A percentile compares a stretch with the other conserved stretches of the same genome.
Evolutionary conservation across 2,888 invertebrate species (phyloP).

Genomic region (Lasioglossum figueresi): DNA sequence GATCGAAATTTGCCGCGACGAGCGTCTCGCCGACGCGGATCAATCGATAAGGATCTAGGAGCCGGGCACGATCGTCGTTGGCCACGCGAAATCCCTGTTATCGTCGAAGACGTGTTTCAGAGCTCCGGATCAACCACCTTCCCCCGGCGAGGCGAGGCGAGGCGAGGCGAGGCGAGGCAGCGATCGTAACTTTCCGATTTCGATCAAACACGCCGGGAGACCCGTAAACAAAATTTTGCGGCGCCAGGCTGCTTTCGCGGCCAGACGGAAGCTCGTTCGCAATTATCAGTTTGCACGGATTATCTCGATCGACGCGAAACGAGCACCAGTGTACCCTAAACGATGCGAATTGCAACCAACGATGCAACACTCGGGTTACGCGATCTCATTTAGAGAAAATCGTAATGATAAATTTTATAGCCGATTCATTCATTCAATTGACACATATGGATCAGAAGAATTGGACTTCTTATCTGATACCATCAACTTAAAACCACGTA

Average conservation of each 20-base stretch:
- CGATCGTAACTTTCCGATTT: conserved; percentile 31
- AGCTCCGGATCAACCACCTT: neutral
- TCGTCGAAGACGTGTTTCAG: conserved; percentile 16
- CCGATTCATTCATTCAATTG: neutral
- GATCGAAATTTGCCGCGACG: conserved; percentile 35
- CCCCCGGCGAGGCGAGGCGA: neutral
- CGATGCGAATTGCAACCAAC: neutral
- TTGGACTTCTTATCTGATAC: neutral
- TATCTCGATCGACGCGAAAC: neutral
- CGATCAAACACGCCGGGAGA: neutral
- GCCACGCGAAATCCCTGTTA: conserved; percentile 27
- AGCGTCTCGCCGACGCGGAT: conserved; percentile 38
- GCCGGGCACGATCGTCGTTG: neutral
- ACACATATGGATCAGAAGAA: neutral
- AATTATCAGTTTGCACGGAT: neutral
- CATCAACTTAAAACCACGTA: neutral
- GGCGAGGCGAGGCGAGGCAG: neutral
- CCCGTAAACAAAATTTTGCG: conserved; percentile 41
- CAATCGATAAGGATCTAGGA: conserved; percentile 40
- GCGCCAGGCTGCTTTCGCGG: conserved; percentile 16
- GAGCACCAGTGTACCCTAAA: neutral
- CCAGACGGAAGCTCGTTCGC: neutral
- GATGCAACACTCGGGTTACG: neutral
- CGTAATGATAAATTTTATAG: neutral
- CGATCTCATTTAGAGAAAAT: neutral